Evolutionary conservation across 2,113 vertebrate genomes (phyloP), one percentile per base, ranked within the genome.

Genomic region (Dipodomys merriami): DNA sequence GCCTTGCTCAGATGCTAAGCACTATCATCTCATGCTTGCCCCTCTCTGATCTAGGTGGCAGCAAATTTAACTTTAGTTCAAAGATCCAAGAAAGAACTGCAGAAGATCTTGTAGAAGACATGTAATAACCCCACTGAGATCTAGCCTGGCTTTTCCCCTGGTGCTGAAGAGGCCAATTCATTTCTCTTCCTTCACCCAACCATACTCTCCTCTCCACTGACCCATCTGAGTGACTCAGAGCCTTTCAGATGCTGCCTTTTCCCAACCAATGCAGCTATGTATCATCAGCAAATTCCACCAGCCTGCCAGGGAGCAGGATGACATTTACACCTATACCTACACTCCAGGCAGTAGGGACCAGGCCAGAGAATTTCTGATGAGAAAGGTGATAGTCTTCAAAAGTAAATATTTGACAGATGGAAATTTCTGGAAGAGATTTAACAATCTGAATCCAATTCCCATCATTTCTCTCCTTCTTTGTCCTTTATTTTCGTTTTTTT

Each of bases 281-380:
- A 91, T 93, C 94, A 96, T 96, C 95, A 95, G 95, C 95, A 97
- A 91, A 97, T 96, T 93, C 93, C 87, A 95, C 82, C 82, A 33
- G 86, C 82, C 80, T 96, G 90, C 90, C 88, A 83, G 68, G 46
- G 73, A 95, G 74, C 91, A 62, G 35, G 62, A 2, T 95, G 96
- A 94, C 90, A 96, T 97, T 96, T 95, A 91, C 90, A 80, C 94
- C 91, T 87, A 80, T 67, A 92, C 64, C 60, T 69, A 83, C 80
- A 85, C 91, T 91, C 76, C 25, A 73, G 93, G 93, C 86, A 64
- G 84, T 93, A 88, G n/a, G 87, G 95, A 83, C 95, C 93, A 91
- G 20, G 65, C 65, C 11, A 5, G 65, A 39, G 90, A 89, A 96
- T 92, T 94, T 68, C 95, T 90, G 93, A 96, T 91, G 79, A 97